Conservation (phyloP, 2,797 vertebrate genomes). For the Cygnus olor region DNA sequence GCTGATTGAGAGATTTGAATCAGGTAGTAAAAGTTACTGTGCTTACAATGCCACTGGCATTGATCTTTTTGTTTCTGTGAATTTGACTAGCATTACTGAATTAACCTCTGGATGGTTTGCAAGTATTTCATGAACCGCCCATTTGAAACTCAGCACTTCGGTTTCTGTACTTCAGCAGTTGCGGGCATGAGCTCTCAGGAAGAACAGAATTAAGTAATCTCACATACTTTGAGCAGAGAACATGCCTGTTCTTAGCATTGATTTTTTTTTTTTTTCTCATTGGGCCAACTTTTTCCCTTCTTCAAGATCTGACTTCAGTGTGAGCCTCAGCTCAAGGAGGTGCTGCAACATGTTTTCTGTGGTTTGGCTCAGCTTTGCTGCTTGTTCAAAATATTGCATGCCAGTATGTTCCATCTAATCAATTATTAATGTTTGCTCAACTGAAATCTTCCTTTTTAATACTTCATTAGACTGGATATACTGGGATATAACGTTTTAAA, state of each 20-base stretch:
- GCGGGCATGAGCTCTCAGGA: not conserved
- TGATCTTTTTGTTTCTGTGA: not conserved
- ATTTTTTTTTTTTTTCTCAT: not conserved
- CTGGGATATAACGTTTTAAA: not conserved
- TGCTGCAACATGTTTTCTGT: not conserved
- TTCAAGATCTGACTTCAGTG: not conserved
- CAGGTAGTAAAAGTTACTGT: slow-evolving; percentile 22
- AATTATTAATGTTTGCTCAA: not conserved
- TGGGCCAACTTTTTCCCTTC: not conserved
- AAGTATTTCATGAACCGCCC: not conserved
- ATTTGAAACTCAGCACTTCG: not conserved
- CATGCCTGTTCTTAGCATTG: not conserved
- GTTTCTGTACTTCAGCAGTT: not conserved
- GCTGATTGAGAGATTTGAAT: slow-evolving; percentile 24
- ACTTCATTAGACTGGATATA: not conserved
- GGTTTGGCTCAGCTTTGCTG: not conserved
- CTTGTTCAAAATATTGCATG: not conserved
- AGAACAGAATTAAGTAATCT: not conserved
- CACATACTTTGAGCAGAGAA: not conserved
- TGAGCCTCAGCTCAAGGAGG: not conserved
- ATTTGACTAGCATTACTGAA: not conserved
- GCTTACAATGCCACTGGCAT: not conserved
- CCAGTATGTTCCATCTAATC: not conserved
- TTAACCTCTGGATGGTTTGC: not conserved
- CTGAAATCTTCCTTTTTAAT: not conserved